Base-by-base conservation (phyloP, 1,140 invertebrate genomes). In the Drosophila asahinai region DNA sequence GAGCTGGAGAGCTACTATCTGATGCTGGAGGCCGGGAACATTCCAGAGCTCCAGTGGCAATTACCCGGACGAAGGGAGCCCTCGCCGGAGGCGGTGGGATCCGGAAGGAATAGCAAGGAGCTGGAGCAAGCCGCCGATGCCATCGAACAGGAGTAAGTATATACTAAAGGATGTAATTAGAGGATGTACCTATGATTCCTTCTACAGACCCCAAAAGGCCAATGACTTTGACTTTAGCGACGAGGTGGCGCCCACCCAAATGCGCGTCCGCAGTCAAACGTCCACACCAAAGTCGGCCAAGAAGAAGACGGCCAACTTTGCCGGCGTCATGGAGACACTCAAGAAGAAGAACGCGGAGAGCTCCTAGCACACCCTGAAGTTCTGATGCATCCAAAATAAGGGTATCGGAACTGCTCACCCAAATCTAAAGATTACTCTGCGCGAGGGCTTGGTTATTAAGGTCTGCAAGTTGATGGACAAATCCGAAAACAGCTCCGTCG, bases 181-280 rank as follows among this genome's bases (percentile, higher is more conserved):
- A 9, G 2, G 17, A 55, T 9, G 19, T 33, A 43, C 1, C 15
- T 9, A 15, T 38, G 30, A 9, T 2, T 9, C 47, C 1, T 40
- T 36, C 72, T 82, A 3, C 64, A 95, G 94, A 48, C 80, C 92
- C 4, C 94, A 94, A 63, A 94, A 94, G 70, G 62, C 83, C 22
- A 94, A 94, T 22, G 94, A 95, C 64, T 95, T 95, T 79, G 95
- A 95, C 80, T 95, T 95, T 45, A 94, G 94, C 91, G 95, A 95
- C 72, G 95, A 95, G 77, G 94, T 95, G 87, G 93, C 94, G 1
- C 86, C 86, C 4, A 94, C 94, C 14, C 93, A 94, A 64, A 82
- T 94, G 76, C 94, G 94, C 3, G 94, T 94, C 19, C 91, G 94
- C 15, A 93, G 93, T 79, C 93, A 93, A 30, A 94, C 94, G 0